A percentile compares a stretch with the other conserved stretches of the same genome.
phyloP scores from a whole-genome alignment of 2,888 invertebrate species.

The Gibbula magus region DNA sequence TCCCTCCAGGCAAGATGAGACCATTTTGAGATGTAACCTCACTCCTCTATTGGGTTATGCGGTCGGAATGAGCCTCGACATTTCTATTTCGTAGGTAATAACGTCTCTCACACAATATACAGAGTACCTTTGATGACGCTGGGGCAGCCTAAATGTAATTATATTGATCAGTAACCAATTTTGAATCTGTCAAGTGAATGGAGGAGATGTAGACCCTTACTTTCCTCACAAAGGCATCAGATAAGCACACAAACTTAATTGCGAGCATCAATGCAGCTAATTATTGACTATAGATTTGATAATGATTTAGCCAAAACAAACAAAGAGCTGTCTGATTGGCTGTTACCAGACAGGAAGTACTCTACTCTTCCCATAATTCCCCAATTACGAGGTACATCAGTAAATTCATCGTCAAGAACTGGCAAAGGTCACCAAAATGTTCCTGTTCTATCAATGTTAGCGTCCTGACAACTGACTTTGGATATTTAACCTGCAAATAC shows the following conservation, averaged over 20 bases:
- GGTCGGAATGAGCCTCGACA: background rate
- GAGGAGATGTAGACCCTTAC: background rate
- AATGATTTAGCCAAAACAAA: slow-evolving; percentile 2
- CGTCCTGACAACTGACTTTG: too few relatives aligned
- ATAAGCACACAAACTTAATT: background rate
- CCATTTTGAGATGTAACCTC: too few relatives aligned
- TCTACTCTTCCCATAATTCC: background rate
- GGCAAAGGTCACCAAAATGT: too few relatives aligned
- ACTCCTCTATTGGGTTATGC: background rate
- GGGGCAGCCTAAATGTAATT: background rate
- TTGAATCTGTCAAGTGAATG: background rate
- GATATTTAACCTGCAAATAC: too few relatives aligned
- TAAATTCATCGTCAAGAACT: too few relatives aligned
- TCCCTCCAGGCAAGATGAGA: background rate
- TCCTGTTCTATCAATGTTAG: too few relatives aligned
- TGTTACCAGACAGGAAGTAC: background rate
- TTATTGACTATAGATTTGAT: background rate
- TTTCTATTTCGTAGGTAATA: background rate
- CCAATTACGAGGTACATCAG: background rate
- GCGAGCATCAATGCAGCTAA: background rate
- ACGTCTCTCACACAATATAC: background rate
- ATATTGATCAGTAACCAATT: background rate
- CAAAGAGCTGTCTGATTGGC: slow-evolving; percentile 6
- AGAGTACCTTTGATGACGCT: background rate
- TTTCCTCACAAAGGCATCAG: too few relatives aligned